Conservation (phyloP, 2,797 vertebrate genomes). For the Urocyon cinereoargenteus region DNA sequence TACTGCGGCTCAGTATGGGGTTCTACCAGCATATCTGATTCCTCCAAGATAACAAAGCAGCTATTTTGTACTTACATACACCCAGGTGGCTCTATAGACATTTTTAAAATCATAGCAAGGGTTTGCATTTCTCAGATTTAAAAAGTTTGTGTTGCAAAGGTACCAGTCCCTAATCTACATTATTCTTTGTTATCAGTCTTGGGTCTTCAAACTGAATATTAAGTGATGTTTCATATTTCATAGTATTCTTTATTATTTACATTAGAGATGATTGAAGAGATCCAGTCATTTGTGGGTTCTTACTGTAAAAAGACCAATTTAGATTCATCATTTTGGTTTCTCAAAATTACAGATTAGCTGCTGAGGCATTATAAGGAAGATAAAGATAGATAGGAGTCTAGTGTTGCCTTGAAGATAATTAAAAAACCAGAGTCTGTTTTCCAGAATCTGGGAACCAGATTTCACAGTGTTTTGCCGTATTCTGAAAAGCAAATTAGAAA, state of each 20-base stretch:
- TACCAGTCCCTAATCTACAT: not conserved
- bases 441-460: constrained; percentile 14
- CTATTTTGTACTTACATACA: not conserved
- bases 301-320: constrained; percentile 1
- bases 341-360: constrained; percentile 52
- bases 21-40: not conserved
- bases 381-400: not conserved
- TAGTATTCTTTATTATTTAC: constrained; percentile 1
- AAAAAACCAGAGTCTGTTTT: constrained; percentile 53
- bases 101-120: constrained; percentile 15
- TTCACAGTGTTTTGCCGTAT: constrained; percentile 6
- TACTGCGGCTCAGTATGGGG: not conserved
- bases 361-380: constrained; percentile 36
- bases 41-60: constrained; percentile 48
- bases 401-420: constrained; percentile 50
- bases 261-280: constrained; percentile 49
- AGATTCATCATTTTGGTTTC: not conserved
- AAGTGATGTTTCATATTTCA: constrained; percentile 65
- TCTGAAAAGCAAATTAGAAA: constrained; percentile 60
- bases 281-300: not conserved
- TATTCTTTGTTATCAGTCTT: constrained; percentile 26
- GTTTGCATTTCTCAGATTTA: constrained; percentile 48
- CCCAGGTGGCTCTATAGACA: not conserved
- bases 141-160: not conserved
- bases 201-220: not conserved